These are phyloP conservation scores for Hofmannophila pseudospretella DNA, from an alignment of 2,888 invertebrate genomes.

Conservation along the genomic window DNA sequence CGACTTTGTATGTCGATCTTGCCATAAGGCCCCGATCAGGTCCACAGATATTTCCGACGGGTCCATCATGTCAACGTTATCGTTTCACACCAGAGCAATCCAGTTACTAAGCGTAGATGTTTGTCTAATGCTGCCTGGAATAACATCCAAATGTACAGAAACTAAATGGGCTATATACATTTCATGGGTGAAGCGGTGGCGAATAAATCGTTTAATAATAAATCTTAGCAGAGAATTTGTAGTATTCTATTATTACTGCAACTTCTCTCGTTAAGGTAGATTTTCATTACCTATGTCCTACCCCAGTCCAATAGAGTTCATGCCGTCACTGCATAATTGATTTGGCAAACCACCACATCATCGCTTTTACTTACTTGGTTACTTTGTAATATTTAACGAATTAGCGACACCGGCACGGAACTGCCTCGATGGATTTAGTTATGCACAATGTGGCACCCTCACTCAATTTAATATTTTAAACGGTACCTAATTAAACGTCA, in stretches of 20 bases:
- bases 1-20: too few species aligned
- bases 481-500: constrained; percentile 17
- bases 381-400: constrained; percentile 37
- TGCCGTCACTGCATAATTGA: constrained; percentile 59
- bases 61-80: too few species aligned
- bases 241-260: constrained; percentile 44
- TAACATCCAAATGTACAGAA: constrained; percentile 32
- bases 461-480: constrained; percentile 2
- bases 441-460: constrained; percentile 15
- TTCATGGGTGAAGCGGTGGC: constrained; percentile 11
- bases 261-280: constrained; percentile 29
- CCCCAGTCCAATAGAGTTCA: constrained; percentile 48
- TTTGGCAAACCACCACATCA: constrained; percentile 56
- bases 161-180: constrained; percentile 13
- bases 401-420: constrained; percentile 50
- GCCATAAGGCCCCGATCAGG: too few species aligned
- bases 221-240: constrained; percentile 40
- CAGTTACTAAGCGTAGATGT: too few species aligned
- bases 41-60: too few species aligned
- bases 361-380: constrained; percentile 59
- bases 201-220: constrained; percentile 9
- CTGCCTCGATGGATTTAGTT: constrained; percentile 7
- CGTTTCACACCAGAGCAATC: too few species aligned
- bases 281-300: constrained; percentile 24
- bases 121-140: constrained; percentile 19